These are phyloP conservation scores for Tipula helvola DNA, from an alignment of 2,888 invertebrate genomes.

Conservation along the genomic window DNA sequence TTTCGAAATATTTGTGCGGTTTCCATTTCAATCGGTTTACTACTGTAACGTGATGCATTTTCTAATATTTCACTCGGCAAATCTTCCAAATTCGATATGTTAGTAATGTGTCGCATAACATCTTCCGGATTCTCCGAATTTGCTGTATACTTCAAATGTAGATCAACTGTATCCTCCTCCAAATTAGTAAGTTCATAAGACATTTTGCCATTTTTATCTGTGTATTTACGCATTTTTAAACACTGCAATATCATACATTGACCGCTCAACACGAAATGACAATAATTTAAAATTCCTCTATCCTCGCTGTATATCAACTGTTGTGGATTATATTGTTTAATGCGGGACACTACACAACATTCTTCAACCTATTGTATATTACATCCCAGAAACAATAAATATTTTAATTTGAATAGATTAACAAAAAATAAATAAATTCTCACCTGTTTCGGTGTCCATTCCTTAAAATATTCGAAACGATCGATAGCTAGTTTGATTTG, in stretches of 20 bases:
- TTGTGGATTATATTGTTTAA: slow-evolving; percentile 28
- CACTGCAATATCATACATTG: slow-evolving; percentile 32
- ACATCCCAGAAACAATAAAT: neutral
- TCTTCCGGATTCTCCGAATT: neutral
- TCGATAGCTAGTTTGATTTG: slow-evolving; percentile 25
- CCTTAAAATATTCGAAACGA: slow-evolving; percentile 28
- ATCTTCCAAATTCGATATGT: neutral
- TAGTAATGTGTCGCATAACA: neutral
- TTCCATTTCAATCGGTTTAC: neutral
- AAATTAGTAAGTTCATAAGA: neutral
- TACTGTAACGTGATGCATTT: neutral
- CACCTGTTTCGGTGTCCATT: slow-evolving; percentile 26
- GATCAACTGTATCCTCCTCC: neutral
- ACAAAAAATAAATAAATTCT: neutral
- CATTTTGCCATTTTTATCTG: neutral
- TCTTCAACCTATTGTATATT: slow-evolving; percentile 13
- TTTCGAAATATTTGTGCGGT: neutral
- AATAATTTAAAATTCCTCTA: slow-evolving; percentile 25
- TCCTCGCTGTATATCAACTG: slow-evolving; percentile 29
- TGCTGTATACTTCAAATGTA: neutral
- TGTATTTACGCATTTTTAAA: slow-evolving; percentile 23
- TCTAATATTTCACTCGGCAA: slow-evolving; percentile 6
- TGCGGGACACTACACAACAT: slow-evolving; percentile 17
- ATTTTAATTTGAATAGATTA: neutral
- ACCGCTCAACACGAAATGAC: slow-evolving; percentile 31